Percentiles rank a stretch among this genome's conserved stretches.
Evolutionary conservation across 2,797 vertebrate species (phyloP).

Genomic region (Enteromius argenteus): DNA sequence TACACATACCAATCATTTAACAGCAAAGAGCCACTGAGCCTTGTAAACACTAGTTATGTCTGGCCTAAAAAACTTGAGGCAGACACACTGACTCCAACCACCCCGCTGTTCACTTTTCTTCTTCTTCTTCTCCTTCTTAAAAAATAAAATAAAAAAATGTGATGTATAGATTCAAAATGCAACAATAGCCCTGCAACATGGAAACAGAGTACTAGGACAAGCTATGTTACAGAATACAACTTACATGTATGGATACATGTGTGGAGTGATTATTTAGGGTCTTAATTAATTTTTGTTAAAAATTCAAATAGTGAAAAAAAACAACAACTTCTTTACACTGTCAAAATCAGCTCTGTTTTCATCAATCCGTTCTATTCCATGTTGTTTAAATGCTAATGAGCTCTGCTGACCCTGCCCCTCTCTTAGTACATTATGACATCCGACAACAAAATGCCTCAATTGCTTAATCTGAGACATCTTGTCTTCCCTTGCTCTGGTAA

Average conservation of each 20-base stretch:
- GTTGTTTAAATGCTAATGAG: too few species aligned
- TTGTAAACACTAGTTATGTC: slow-evolving; percentile 85
- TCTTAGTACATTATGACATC: too few species aligned
- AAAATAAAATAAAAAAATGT: slow-evolving; percentile 5
- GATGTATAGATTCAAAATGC: neutral
- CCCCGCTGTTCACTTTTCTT: slow-evolving; percentile 69
- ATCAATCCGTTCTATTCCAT: too few species aligned
- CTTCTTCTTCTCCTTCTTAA: slow-evolving; percentile 2
- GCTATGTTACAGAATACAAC: neutral
- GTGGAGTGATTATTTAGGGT: too few species aligned
- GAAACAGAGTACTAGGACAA: neutral
- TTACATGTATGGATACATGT: neutral
- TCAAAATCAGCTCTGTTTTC: too few species aligned
- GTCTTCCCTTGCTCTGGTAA: too few species aligned
- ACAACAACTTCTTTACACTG: too few species aligned
- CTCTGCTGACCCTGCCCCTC: too few species aligned
- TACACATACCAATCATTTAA: slow-evolving; percentile 77
- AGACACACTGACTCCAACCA: slow-evolving; percentile 81
- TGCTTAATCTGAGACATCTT: too few species aligned
- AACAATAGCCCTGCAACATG: neutral
- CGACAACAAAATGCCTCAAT: too few species aligned
- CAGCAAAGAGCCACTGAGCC: slow-evolving; percentile 80
- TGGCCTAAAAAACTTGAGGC: slow-evolving; percentile 80
- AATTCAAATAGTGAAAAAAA: too few species aligned
- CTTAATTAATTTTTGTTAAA: too few species aligned